Conservation (phyloP, 2,797 vertebrate genomes). For the Nyctalus aviator region DNA sequence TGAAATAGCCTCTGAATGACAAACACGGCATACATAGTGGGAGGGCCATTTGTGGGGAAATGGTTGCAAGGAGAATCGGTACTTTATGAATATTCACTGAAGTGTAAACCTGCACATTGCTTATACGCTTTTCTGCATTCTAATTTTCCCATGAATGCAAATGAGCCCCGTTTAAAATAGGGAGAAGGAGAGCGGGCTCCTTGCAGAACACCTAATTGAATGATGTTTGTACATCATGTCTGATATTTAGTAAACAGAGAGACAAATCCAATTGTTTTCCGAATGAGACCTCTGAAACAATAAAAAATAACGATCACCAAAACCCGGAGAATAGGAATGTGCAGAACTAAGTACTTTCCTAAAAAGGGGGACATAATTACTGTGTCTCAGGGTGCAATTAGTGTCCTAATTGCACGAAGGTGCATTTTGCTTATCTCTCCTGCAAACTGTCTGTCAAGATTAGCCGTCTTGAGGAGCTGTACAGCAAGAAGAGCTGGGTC, state of each 20-base stretch:
- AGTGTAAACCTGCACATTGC: slow-evolving; percentile 85
- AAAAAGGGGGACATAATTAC: slow-evolving; percentile 75
- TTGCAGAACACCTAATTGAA: slow-evolving; percentile 83
- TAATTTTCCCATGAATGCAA: slow-evolving; percentile 87
- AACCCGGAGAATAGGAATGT: slow-evolving; percentile 74
- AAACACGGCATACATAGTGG: slow-evolving; percentile 71
- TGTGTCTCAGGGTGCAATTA: slow-evolving; percentile 84
- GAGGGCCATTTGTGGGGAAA: slow-evolving; percentile 79
- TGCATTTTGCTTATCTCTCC: slow-evolving; percentile 84
- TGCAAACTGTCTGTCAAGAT: slow-evolving; percentile 79
- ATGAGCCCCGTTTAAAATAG: slow-evolving; percentile 85
- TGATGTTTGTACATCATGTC: slow-evolving; percentile 83
- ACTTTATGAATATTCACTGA: slow-evolving; percentile 85
- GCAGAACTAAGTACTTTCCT: slow-evolving; percentile 77
- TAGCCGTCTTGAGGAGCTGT: neutral
- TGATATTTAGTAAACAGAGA: slow-evolving; percentile 83
- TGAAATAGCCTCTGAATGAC: slow-evolving; percentile 75
- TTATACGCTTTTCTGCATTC: slow-evolving; percentile 84
- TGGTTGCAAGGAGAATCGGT: slow-evolving; percentile 82
- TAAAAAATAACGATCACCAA: slow-evolving; percentile 81
- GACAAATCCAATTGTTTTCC: slow-evolving; percentile 81
- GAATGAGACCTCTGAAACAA: slow-evolving; percentile 75
- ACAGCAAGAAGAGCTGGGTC: slow-evolving; percentile 42
- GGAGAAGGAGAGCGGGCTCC: slow-evolving; percentile 74
- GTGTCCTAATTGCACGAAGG: slow-evolving; percentile 82